Base-by-base conservation (phyloP, 2,888 invertebrate genomes). In the Drosophila mimica region DNA sequence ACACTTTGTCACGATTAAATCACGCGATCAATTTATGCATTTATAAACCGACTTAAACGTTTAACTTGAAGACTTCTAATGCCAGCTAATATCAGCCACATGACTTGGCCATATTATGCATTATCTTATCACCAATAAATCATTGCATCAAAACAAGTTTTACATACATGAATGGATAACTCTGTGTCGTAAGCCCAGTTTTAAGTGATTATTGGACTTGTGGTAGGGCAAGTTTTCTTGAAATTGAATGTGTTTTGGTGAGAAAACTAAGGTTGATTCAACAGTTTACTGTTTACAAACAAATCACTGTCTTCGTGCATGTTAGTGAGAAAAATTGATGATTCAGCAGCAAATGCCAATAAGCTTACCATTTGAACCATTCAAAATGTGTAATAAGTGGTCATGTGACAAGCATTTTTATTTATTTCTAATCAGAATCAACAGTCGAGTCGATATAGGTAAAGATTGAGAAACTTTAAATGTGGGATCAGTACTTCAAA, bases 1-100 rank as follows among this genome's bases (percentile, higher is more conserved):
- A 71, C n/a, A 52, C 4, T 46, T 8, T 15, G 65, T 52, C 57
- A 52, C 33, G 52, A 52, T 38, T 11, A 33, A 17, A 28, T 66
- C 69, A 70, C 65, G 65, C 40, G 76, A 79, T 8, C n/a, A n/a
- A n/a, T 31, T 31, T 15, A 7, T 11, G 34, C 25, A 31, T 38
- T 36, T 17, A 54, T 33, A 11, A 40, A 36, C 53, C n/a, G 7
- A 54, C n/a, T 9, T n/a, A n/a, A 40, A 43, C 65, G 51, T 43
- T n/a, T 0, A 43, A 30, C 36, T 31, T 34, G 11, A 25, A 28
- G 11, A 38, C 8, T 33, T 36, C 8, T 20, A 34, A 52, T 17
- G 20, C 13, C 52, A 46, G 20, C 33, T 25, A 3, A 58, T 7
- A 5, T 25, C 11, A n/a, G 25, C 25, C 31, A 15, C 15, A 67